Conservation (phyloP, 1,140 invertebrate species). For the Bactericera cockerelli region DNA sequence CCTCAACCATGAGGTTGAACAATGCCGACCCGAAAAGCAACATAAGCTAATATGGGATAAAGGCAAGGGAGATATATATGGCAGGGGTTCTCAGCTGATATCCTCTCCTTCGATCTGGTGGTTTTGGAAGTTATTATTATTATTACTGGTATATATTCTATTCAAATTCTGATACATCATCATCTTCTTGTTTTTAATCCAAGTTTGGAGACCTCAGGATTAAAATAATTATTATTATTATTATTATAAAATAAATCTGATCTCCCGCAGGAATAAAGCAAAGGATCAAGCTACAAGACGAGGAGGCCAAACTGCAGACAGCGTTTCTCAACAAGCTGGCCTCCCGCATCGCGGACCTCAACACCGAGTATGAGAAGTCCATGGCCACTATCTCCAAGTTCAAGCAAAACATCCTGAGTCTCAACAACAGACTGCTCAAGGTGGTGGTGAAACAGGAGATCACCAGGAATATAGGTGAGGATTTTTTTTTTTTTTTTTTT, state of each 20-base stretch:
- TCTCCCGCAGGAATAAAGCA: background rate
- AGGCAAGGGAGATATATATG: too few species aligned
- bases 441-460: conserved; percentile 76
- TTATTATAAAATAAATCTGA: background rate
- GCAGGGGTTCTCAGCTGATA: too few species aligned
- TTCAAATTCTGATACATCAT: too few species aligned
- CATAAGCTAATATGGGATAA: too few species aligned
- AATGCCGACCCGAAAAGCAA: too few species aligned
- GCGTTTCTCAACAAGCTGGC: conserved; percentile 57
- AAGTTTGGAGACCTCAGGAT: too few species aligned
- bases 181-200: too few species aligned
- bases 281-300: conserved; percentile 48
- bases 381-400: conserved; percentile 55
- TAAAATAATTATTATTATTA: too few species aligned
- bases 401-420: conserved; percentile 52
- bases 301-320: conserved; percentile 61
- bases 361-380: conserved; percentile 51
- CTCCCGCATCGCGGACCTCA: conserved; percentile 55
- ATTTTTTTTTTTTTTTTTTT: background rate
- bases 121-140: too few species aligned
- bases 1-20: too few species aligned
- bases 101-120: too few species aligned
- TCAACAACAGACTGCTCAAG: conserved; percentile 60
- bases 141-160: too few species aligned
- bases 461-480: conserved; percentile 55